Base-by-base conservation (phyloP, 1,140 invertebrate species). In the Oncopodura yosiiana region DNA sequence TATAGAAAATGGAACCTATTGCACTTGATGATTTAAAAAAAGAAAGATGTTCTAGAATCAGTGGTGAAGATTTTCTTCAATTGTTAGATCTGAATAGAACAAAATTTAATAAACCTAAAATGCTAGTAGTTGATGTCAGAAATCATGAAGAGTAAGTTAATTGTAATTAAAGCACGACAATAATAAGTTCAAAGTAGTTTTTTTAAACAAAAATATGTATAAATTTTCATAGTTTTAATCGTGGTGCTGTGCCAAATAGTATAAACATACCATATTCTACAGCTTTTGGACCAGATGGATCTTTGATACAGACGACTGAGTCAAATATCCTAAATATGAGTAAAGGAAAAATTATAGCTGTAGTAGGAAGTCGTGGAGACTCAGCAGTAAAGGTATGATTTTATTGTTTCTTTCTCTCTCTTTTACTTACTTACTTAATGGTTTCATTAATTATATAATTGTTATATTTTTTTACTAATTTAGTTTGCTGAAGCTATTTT, bases 261-360 rank as follows among this genome's bases (percentile, higher is more conserved):
- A 80, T 92, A 29, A 94, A 92, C 69, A 83, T 93, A 68, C 87
- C 87, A 12, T 86, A 86, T 68, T 79, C 79, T 36, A 83, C 80
- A 36, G 81, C 88, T 4, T 76, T 73, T 58, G 69, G 62, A 23
- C 61, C 81, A 74, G 68, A 78, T 80, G 65, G 81, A 75, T 21
- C 59, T 71, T 74, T 69, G 70, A 78, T 62, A 65, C 82, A 34
- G 73, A 81, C 64, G 73, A 71, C 78, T 2, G 79, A 84, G 58
- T 74, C 76, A n/a, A 72, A 73, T 34, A 68, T 71, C 59, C 63
- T 82, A 67, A 72, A 79, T 68, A 67, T 74, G 59, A 69, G 73
- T 72, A 69, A 74, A 71, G 68, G 79, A 27, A 81, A 80, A 65
- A 78, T 84, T 36, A 78, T 93, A 42, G 81, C 87, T 3, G 78